phyloP scores from a whole-genome alignment of 2,113 vertebrate genomes.

The Hepsetus odoe region DNA sequence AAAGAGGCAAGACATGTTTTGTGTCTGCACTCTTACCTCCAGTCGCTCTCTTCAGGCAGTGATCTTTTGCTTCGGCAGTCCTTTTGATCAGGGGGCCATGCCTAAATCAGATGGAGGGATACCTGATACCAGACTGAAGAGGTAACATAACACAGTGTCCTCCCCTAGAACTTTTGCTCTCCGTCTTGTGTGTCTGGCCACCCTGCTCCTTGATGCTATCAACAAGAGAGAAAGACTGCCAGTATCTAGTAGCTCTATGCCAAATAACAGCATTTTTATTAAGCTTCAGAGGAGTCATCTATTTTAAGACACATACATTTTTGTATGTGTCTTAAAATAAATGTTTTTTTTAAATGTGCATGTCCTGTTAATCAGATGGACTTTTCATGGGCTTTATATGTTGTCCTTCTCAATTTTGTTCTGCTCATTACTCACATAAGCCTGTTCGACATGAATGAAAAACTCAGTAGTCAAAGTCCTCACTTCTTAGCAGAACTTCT shows the following conservation, averaged over 20 bases:
- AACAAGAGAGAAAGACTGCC: slow-evolving; percentile 60
- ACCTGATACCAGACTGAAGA: slow-evolving; percentile 71
- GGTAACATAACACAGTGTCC: slow-evolving; percentile 73
- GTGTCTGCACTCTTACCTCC: slow-evolving; percentile 38
- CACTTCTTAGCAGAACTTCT: slow-evolving; percentile 64
- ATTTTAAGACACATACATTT: slow-evolving; percentile 36
- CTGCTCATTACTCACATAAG: slow-evolving; percentile 43
- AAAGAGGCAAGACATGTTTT: slow-evolving; percentile 45
- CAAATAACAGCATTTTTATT: slow-evolving; percentile 44
- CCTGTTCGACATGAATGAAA: slow-evolving; percentile 60
- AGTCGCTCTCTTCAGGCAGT: slow-evolving; percentile 47
- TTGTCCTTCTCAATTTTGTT: slow-evolving; percentile 48
- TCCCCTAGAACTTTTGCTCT: slow-evolving; percentile 60
- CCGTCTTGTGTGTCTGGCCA: slow-evolving; percentile 64
- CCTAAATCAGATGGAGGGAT: slow-evolving; percentile 70
- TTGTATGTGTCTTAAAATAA: neutral
- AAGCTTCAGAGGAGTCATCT: slow-evolving; percentile 36
- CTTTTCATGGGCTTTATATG: slow-evolving; percentile 42
- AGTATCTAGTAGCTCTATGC: slow-evolving; percentile 26
- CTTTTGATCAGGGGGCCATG: slow-evolving; percentile 76
- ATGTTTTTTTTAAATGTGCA: slow-evolving; percentile 15
- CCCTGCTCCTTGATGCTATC: slow-evolving; percentile 65
- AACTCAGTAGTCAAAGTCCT: slow-evolving; percentile 54
- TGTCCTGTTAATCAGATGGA: slow-evolving; percentile 46
- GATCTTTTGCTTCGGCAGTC: slow-evolving; percentile 59